These are phyloP conservation scores for Borostomias antarcticus DNA, from an alignment of 2,797 vertebrate genomes.

Conservation along the genomic window DNA sequence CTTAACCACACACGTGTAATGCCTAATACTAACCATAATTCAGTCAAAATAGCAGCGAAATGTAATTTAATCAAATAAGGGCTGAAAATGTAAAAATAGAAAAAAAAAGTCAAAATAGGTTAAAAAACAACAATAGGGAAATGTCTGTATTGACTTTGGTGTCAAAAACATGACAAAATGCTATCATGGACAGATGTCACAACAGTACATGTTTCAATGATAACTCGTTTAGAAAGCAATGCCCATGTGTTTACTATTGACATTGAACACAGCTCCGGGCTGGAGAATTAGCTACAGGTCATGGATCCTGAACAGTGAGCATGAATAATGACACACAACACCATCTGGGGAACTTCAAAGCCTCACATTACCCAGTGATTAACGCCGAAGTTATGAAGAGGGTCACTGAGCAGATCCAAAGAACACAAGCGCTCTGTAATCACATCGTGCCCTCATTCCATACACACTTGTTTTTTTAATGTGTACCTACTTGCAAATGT, in stretches of 20 bases:
- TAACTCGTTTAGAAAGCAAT: slow-evolving; percentile 52
- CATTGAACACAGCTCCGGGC: slow-evolving; percentile 67
- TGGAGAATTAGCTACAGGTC: slow-evolving; percentile 78
- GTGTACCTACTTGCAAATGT: neutral
- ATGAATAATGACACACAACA: slow-evolving; percentile 73
- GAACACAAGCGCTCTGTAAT: slow-evolving; percentile 50
- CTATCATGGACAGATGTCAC: neutral
- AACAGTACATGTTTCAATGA: neutral
- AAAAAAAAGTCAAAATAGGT: too few species aligned
- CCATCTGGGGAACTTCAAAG: slow-evolving; percentile 80
- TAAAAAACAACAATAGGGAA: too few species aligned
- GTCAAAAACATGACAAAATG: too few species aligned
- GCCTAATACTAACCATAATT: too few species aligned
- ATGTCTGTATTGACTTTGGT: too few species aligned
- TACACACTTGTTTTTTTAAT: slow-evolving; percentile 17
- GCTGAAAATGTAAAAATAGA: too few species aligned
- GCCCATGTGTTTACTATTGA: slow-evolving; percentile 60
- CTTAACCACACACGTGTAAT: too few species aligned
- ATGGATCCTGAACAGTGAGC: slow-evolving; percentile 67
- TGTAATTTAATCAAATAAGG: too few species aligned
- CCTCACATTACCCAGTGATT: slow-evolving; percentile 75
- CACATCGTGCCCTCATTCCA: slow-evolving; percentile 11
- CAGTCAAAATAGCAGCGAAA: too few species aligned
- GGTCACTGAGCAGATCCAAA: slow-evolving; percentile 71
- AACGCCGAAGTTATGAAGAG: slow-evolving; percentile 70